These are phyloP conservation scores for Phyto melanocephala DNA, from an alignment of 2,888 invertebrate genomes.

Conservation along the genomic window DNA sequence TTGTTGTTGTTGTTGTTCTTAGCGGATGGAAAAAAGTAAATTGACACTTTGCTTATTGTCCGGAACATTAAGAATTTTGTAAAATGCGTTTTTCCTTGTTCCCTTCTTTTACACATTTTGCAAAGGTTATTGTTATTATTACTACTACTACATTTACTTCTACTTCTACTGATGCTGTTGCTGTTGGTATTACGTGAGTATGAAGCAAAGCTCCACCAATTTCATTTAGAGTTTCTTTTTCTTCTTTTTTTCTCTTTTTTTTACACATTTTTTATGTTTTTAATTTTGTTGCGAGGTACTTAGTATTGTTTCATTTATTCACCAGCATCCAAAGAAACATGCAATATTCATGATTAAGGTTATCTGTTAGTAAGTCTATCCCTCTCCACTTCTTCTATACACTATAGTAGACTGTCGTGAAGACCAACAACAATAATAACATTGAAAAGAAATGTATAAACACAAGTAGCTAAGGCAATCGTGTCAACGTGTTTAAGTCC, in stretches of 20 bases:
- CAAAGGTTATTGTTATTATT: background rate
- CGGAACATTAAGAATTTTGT: slow-evolving; percentile 62
- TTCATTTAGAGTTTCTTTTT: slow-evolving; percentile 32
- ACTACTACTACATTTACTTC: too few relatives aligned
- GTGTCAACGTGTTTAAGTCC: slow-evolving; percentile 61
- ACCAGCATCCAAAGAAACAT: slow-evolving; percentile 27
- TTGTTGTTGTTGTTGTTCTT: background rate
- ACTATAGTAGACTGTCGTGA: background rate
- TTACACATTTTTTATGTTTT: background rate
- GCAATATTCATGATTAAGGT: slow-evolving; percentile 65
- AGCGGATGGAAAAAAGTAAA: slow-evolving; percentile 24
- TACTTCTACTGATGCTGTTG: too few relatives aligned
- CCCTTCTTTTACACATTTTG: background rate
- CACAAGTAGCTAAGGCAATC: slow-evolving; percentile 36
- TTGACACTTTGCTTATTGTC: slow-evolving; percentile 64
- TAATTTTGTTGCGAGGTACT: slow-evolving; percentile 16
- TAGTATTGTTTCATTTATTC: slow-evolving; percentile 46
- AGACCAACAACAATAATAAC: background rate
- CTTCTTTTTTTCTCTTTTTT: background rate
- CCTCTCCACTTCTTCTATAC: background rate
- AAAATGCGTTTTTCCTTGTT: slow-evolving; percentile 31
- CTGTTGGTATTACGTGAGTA: background rate
- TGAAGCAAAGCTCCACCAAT: slow-evolving; percentile 27
- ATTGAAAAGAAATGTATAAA: background rate
- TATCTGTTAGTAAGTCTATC: slow-evolving; percentile 10